Evolutionary conservation across 2,797 vertebrate genomes (phyloP), one percentile per base, ranked within the genome.

Genomic region (Pangasius larnaudii): DNA sequence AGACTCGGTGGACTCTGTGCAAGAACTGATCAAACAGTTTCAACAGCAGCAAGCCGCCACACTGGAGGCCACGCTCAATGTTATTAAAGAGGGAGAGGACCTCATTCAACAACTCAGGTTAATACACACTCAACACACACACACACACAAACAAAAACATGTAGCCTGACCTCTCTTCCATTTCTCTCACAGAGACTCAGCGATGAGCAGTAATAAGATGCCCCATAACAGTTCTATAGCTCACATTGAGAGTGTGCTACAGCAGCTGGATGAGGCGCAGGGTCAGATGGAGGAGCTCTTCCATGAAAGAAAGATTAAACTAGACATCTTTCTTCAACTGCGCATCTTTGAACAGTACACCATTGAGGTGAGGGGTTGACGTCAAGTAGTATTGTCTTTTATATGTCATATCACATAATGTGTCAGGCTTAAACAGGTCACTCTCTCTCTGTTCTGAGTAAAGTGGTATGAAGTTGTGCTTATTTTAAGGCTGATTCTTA

Each of bases 241-340:
- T 90, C 98, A 99, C 94, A 99, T 99, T 8, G 98, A 99, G 94
- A 98, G 97, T 0, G 98, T 99, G 87, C 96, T 99, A 89, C 98
- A 99, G 94, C 98, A 99, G 95, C 96, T 99, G 94, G 98, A 99
- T 61, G 98, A 99, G 94, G 98, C 98, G 10, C 98, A 99, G 72
- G 97, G 97, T 78, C 98, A 99, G 95, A 99, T 99, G 98, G 98
- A 99, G 94, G 98, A 99, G 92, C 97, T 99, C 90, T 99, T 99
- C 91, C 98, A 99, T 92, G 98, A 99, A 80, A 96, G 98, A 93
- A 99, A 99, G 94, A 98, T 99, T 95, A 99, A 99, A 91, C 97
- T 99, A n/a, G 98, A 99, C 93, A 97, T 99, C 86, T 99, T 99
- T 92, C 96, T 99, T 90, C 98, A 99, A 94, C 96, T 99, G 63